These are phyloP conservation scores for Tolmerus cingulatus DNA, from an alignment of 2,888 invertebrate genomes.

Conservation along the genomic window DNA sequence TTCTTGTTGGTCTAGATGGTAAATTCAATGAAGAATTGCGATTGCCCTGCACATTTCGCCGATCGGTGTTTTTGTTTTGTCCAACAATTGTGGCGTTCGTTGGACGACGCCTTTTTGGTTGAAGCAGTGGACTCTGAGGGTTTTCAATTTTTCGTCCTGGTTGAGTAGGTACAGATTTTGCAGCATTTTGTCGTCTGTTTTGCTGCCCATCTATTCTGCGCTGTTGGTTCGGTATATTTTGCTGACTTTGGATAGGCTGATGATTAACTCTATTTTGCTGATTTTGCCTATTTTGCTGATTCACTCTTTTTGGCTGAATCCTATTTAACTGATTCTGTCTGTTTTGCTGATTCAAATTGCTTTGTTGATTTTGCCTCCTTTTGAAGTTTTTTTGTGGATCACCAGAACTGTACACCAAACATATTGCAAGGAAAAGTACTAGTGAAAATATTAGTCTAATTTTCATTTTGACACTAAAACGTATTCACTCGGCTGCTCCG, in stretches of 20 bases:
- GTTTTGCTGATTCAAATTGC: background rate
- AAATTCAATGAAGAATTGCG: background rate
- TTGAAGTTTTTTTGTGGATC: background rate
- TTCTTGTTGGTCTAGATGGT: background rate
- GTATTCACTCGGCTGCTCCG: background rate
- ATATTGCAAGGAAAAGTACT: background rate
- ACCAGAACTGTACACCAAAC: background rate
- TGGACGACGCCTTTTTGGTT: background rate
- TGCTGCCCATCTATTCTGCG: background rate
- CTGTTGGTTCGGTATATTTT: background rate
- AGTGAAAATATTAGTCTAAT: background rate
- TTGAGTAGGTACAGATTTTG: background rate
- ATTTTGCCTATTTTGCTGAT: background rate
- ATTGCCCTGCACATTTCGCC: background rate
- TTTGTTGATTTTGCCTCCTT: background rate
- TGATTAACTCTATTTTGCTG: background rate
- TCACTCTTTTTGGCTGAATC: background rate
- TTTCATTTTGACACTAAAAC: background rate
- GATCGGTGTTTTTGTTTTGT: background rate
- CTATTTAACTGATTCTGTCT: background rate
- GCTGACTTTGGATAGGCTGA: background rate
- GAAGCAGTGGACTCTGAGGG: no score
- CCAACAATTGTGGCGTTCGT: background rate
- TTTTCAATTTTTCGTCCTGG: background rate
- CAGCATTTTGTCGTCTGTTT: background rate